These are phyloP conservation scores for Eublepharis macularius DNA, from an alignment of 2,113 vertebrate species.

Conservation along the genomic window DNA sequence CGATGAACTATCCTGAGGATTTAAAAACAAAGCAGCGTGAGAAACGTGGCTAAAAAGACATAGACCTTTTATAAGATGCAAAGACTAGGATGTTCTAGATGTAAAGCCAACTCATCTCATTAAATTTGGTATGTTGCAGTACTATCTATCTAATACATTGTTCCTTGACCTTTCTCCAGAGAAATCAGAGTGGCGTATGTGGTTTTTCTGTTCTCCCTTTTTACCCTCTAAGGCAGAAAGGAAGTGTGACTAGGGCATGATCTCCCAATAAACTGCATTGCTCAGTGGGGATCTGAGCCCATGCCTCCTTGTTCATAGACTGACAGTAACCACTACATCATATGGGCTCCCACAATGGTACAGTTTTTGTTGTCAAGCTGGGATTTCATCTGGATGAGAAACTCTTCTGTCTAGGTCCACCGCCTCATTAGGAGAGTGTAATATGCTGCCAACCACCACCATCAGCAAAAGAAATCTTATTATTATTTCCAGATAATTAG, in stretches of 20 bases:
- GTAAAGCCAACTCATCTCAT: constrained; percentile 2
- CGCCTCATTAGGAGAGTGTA: not conserved
- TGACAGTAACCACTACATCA: no score
- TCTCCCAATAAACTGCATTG: no score
- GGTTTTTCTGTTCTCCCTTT: no score
- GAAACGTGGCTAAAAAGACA: not conserved
- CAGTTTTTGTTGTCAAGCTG: not conserved
- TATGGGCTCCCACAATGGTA: no score
- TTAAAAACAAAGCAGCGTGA: constrained; percentile 1
- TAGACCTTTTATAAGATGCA: not conserved
- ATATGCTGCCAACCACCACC: constrained; percentile 5
- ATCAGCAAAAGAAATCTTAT: not conserved
- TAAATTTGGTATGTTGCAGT: constrained; percentile 4
- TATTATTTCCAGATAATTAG: constrained; percentile 32
- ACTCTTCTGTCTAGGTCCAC: not conserved
- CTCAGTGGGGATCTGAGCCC: no score
- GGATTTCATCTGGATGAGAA: constrained; percentile 6
- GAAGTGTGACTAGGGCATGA: no score
- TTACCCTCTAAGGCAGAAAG: no score
- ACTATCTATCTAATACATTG: no score
- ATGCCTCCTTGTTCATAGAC: no score
- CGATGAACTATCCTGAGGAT: constrained; percentile 90
- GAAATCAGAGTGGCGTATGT: no score
- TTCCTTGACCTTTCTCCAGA: no score
- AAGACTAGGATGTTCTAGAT: not conserved